Evolutionary conservation across 2,113 vertebrate species (phyloP), one percentile per base, ranked within the genome.

Genomic region (Bostrychus sinensis): DNA sequence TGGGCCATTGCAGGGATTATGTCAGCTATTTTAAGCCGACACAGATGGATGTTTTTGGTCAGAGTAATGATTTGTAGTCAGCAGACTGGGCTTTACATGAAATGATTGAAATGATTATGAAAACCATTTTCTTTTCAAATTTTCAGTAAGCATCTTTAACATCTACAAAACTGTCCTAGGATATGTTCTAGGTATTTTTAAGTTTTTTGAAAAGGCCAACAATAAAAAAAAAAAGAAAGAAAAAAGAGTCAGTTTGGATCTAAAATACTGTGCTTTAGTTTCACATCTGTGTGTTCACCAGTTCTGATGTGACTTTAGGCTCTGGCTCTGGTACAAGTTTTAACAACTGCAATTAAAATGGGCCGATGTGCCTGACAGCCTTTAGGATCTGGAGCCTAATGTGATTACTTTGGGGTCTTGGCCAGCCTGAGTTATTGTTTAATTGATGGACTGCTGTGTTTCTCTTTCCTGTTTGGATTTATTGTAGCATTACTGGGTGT

Each of bases 1-100:
- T 62, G 61, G 42, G 55, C 65, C 55, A 62, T 23, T 75, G 74
- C 62, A 65, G 81, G 77, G 86, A 88, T 91, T 87, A 81, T 70
- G 62, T 43, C 56, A 60, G 72, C 56, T 75, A 60, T 89, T 86
- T 85, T 81, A 82, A 79, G 56, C 56, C 60, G 7, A 48, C 64
- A 56, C 56, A 69, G 80, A 81, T 67, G 77, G 55, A 79, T 56
- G 70, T 81, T 63, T 80, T 66, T 65, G 64, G 73, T 56, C 64
- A 78, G 61, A 58, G 37, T 48, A 55, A 84, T 63, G 41, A 66
- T 80, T 56, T 80, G 25, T 42, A 51, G 56, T 28, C 14, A 48
- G 13, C 2, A 17, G 57, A 58, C 5, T 53, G 30, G 14, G 11
- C 36, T 60, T 30, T 57, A 50, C n/a, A n/a, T n/a, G n/a, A n/a